Base-by-base conservation (phyloP, 2,797 vertebrate species). In the Astyanax mexicanus region DNA sequence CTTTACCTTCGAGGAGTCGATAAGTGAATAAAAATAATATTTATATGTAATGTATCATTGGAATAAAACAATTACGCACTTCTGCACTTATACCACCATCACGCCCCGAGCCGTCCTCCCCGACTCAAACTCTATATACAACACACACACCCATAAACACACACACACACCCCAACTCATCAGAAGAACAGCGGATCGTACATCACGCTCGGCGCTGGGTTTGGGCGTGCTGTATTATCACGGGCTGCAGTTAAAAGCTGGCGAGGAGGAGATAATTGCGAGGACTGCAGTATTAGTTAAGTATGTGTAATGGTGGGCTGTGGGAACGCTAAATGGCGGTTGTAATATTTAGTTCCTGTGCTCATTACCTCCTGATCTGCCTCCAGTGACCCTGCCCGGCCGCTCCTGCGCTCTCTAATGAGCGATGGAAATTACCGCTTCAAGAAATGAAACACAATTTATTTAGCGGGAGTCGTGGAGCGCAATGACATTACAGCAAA, bases 211-310 rank as follows among this genome's bases (percentile, higher is more conserved):
- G n/a, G n/a, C n/a, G 60, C 40, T 69, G 76, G 77, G 69, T 81
- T 84, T 80, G 79, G 83, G 76, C 35, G 66, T 71, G 64, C 66
- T 57, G n/a, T 76, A 75, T 82, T 80, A 79, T 74, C 84, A n/a
- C n/a, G n/a, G 58, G 47, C 32, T 54, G 74, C 80, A 47, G 80
- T 81, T 84, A 84, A 84, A 84, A 77, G 77, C 89, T 79, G 88
- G 90, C 91, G 91, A 89, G 88, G 88, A 88, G 89, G 89, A 92
- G 90, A 92, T 93, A 93, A 92, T 93, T 93, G 91, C 91, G 91
- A 91, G 89, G 89, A 91, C 90, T 91, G 90, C 90, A 90, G 91
- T 93, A 93, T 93, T 94, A 93, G 90, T 93, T 93, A 93, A 93
- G 91, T 92, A 92, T 91, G 92, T 87, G 90, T 93, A 93, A 93